phyloP scores from a whole-genome alignment of 2,113 vertebrate species.

The Sinocyclocheilus rhinocerous region DNA sequence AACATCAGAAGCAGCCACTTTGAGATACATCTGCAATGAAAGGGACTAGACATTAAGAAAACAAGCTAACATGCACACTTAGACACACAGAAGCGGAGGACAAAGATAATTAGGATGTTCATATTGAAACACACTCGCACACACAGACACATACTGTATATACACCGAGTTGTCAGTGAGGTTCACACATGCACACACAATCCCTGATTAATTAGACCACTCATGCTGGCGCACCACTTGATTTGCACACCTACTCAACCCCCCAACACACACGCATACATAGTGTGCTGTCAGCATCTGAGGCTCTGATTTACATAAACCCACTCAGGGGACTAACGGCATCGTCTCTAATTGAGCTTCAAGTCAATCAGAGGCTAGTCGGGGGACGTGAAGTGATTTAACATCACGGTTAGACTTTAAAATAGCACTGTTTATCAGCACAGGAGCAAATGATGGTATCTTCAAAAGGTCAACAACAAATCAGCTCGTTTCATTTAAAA shows the following conservation, averaged over 20 bases:
- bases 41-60: neutral
- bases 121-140: constrained; percentile 28
- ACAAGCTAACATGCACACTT: neutral
- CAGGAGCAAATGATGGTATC: neutral
- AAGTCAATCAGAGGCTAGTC: constrained; percentile 57
- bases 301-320: constrained; percentile 60
- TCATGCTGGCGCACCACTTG: constrained; percentile 52
- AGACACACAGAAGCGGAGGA: neutral
- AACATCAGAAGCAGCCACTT: neutral
- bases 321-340: constrained; percentile 55
- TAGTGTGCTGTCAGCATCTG: constrained; percentile 52
- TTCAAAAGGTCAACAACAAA: neutral
- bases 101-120: constrained; percentile 32
- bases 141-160: constrained; percentile 15
- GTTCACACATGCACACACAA: constrained; percentile 34
- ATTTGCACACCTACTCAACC: constrained; percentile 45
- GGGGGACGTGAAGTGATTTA: constrained; percentile 44
- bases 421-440: neutral
- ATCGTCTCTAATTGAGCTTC: constrained; percentile 58
- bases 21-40: neutral
- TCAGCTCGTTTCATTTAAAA: neutral
- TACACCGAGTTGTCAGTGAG: constrained; percentile 41
- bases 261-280: constrained; percentile 31
- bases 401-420: constrained; percentile 31
- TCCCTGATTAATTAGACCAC: constrained; percentile 56